phyloP scores from a whole-genome alignment of 1,140 invertebrate species.

The Plutomurus gul region DNA sequence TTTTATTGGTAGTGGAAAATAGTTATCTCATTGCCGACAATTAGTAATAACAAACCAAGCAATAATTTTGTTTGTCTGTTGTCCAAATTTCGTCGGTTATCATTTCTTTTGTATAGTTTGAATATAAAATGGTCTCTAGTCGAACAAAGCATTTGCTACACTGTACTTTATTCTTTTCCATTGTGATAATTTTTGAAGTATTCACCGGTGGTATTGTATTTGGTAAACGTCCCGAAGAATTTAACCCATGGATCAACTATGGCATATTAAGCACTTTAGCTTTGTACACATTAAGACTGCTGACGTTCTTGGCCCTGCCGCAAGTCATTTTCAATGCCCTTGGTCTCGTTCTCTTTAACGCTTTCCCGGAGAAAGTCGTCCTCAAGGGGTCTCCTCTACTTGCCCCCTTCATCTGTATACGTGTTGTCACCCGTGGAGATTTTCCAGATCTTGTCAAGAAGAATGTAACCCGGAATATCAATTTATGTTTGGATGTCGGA shows the following conservation, averaged over 20 bases:
- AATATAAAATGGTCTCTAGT: conserved; percentile 21
- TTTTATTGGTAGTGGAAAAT: no score
- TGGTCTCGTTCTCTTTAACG: conserved; percentile 89
- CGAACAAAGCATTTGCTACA: conserved; percentile 73
- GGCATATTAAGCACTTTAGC: conserved; percentile 71
- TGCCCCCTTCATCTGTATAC: conserved; percentile 93
- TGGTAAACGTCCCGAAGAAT: conserved; percentile 61
- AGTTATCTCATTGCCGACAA: no score
- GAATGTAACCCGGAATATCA: conserved; percentile 88
- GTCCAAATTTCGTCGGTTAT: no score
- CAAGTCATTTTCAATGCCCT: conserved; percentile 90
- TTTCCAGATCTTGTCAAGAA: conserved; percentile 87
- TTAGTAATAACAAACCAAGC: no score
- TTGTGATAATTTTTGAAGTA: conserved; percentile 78
- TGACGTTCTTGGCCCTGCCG: conserved; percentile 84
- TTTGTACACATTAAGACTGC: conserved; percentile 77
- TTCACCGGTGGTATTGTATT: conserved; percentile 77
- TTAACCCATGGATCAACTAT: conserved; percentile 81
- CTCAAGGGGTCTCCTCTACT: conserved; percentile 86
- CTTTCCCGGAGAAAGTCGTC: conserved; percentile 89
- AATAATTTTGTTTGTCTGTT: no score
- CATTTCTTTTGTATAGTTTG: no score
- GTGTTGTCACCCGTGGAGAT: conserved; percentile 93
- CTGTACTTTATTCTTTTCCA: conserved; percentile 72
- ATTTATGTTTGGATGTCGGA: conserved; percentile 84